Evolutionary conservation across 2,797 vertebrate genomes (phyloP), one percentile per base, ranked within the genome.

Genomic region (Parauchenoglanis ngamensis): DNA sequence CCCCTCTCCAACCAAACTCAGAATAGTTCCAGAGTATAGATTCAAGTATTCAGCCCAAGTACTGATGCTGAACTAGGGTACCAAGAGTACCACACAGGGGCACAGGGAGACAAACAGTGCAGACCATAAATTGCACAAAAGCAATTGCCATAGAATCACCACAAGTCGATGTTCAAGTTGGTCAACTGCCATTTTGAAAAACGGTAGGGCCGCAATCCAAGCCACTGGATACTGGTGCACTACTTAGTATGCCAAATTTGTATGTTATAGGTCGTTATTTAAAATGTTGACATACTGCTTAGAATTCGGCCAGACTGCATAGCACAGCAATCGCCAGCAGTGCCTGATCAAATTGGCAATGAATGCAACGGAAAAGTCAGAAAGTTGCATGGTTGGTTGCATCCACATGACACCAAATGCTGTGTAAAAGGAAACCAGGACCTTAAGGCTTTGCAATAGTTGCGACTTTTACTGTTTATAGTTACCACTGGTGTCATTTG

Each of bases 391-490:
- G 35, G 35, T 44, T 13, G 21, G 5, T 11, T 11, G 25, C 44
- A 65, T 49, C 25, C 59, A 1, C 7, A 61, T 12, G 61, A n/a
- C 59, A 28, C 40, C 57, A 12, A n/a, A 17, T 7, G 44, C 61
- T 21, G 44, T 67, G 25, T 25, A 13, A 82, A 65, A 82, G 44
- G 40, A 65, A 82, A 31, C 80, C 8, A 8, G 25, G 40, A 28
- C 6, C 40, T 4, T 49, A 19, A 7, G 31, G 56, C 79, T 81
- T 35, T 46, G 40, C 40, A 15, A n/a, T 79, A 79, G 28, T 63
- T 81, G 57, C 57, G 61, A 61, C 78, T 46, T 80, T 78, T 23
- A 78, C 19, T 35, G 52, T 35, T 59, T 79, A 21, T 31, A 59
- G 52, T 78, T 25, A 80, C 61, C 57, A 25, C 23, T 7, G 11